Percentiles rank a stretch among this genome's conserved stretches.
Evolutionary conservation across 2,888 invertebrate genomes (phyloP).

Genomic region (Teinopalpus imperialis): DNA sequence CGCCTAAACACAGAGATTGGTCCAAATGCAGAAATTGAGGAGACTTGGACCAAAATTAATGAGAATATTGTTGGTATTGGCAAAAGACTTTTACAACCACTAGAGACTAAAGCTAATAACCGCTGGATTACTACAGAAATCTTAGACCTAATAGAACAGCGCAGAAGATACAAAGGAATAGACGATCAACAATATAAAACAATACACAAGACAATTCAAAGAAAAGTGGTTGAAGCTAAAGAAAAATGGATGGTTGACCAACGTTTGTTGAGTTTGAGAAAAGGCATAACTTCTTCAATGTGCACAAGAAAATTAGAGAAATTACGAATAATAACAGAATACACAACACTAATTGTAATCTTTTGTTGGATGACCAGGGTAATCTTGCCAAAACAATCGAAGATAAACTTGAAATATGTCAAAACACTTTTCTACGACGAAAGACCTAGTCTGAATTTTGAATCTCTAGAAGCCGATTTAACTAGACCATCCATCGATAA

Average conservation of each 20-base stretch:
- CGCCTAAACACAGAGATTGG: not conserved
- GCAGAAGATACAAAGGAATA: not conserved
- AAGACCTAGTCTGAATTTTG: not conserved
- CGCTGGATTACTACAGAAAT: conserved; percentile 5
- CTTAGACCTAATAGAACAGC: not conserved
- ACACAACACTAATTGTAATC: conserved; percentile 2
- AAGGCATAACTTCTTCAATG: too few species aligned
- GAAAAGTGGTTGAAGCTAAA: not conserved
- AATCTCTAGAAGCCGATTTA: too few species aligned
- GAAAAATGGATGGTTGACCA: not conserved
- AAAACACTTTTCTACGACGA: not conserved
- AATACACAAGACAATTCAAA: not conserved
- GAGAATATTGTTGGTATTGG: conserved; percentile 2
- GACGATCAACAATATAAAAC: not conserved
- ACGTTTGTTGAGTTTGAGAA: too few species aligned
- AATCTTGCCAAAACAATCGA: not conserved
- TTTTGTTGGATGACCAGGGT: not conserved
- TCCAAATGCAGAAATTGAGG: not conserved
- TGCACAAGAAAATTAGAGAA: not conserved
- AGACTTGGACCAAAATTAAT: not conserved
- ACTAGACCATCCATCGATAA: conserved; percentile 1
- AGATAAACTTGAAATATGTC: not conserved
- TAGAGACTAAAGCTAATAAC: not conserved
- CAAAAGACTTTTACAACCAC: not conserved
- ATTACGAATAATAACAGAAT: not conserved